These are phyloP conservation scores for Parauchenoglanis punctatus DNA, from an alignment of 2,797 vertebrate genomes.

Conservation along the genomic window DNA sequence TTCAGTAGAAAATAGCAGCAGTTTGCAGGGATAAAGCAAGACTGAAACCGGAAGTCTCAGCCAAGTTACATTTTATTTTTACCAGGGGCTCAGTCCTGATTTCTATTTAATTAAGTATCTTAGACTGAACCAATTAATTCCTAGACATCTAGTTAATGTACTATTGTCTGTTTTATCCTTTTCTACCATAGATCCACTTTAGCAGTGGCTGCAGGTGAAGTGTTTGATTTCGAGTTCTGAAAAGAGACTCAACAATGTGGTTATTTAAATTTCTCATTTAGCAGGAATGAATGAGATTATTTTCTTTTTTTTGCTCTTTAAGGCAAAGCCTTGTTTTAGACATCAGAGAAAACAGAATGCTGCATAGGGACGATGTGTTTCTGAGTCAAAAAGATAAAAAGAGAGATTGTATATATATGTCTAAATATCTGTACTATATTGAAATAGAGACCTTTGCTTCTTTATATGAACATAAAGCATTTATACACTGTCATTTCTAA, in stretches of 20 bases:
- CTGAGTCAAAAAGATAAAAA: background rate
- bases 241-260: background rate
- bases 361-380: background rate
- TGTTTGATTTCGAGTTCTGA: background rate
- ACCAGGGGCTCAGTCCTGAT: background rate
- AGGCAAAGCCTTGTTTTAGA: background rate
- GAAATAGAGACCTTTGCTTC: background rate
- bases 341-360: background rate
- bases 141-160: slow-evolving; percentile 18
- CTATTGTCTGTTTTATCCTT: background rate
- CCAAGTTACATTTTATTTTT: slow-evolving; percentile 6
- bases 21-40: background rate
- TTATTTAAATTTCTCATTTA: background rate
- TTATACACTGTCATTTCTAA: background rate
- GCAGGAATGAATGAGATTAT: background rate
- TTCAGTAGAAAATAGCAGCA: background rate
- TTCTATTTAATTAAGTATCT: slow-evolving; percentile 17
- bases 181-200: background rate
- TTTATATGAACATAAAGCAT: background rate
- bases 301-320: background rate
- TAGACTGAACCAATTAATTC: slow-evolving; percentile 21
- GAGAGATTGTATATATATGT: background rate
- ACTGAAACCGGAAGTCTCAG: background rate
- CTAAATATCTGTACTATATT: slow-evolving; percentile 9
- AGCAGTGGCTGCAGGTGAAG: background rate